phyloP scores from a whole-genome alignment of 1,140 invertebrate species.

The Oppia nitens region DNA sequence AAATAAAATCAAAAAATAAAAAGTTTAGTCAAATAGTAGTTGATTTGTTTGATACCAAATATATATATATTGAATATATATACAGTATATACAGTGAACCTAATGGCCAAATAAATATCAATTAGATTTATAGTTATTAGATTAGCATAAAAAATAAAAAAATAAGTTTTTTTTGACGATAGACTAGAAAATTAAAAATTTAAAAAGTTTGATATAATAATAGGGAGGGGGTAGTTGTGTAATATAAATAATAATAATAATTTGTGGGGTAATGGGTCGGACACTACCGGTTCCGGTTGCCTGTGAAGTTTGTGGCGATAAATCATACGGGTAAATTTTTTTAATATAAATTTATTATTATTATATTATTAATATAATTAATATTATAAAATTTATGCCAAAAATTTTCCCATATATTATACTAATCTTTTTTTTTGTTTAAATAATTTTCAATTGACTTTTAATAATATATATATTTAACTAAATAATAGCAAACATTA shows the following conservation, averaged over 20 bases:
- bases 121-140: neutral
- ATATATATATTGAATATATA: too few relatives aligned
- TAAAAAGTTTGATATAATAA: neutral
- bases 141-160: neutral
- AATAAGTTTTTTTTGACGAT: neutral
- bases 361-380: too few relatives aligned
- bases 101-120: too few relatives aligned
- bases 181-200: neutral
- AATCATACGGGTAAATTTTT: constrained; percentile 47
- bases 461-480: neutral
- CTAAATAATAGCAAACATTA: constrained; percentile 45
- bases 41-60: too few relatives aligned
- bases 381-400: too few relatives aligned
- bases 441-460: neutral
- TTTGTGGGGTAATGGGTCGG: constrained; percentile 32
- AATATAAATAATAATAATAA: neutral
- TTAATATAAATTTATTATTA: too few relatives aligned
- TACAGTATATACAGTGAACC: too few relatives aligned
- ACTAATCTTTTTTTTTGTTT: neutral
- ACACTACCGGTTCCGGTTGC: constrained; percentile 44
- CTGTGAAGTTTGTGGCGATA: constrained; percentile 64
- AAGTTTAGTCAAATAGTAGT: too few relatives aligned
- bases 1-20: too few relatives aligned
- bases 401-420: too few relatives aligned
- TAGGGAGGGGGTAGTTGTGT: neutral